Conservation (phyloP, 2,797 vertebrate genomes). For the Onychomys arenicola region DNA sequence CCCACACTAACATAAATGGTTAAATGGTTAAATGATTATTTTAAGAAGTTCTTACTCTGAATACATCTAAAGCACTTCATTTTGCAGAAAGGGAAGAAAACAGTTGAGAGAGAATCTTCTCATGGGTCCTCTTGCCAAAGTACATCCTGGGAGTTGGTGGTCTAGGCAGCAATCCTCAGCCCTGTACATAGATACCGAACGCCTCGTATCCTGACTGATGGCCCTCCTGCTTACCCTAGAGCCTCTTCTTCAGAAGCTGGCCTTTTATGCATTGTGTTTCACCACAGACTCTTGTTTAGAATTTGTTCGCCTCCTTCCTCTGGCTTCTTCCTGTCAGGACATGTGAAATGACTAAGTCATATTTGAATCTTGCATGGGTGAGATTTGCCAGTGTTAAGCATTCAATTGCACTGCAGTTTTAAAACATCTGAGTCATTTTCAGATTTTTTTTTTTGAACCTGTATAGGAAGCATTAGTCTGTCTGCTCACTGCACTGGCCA, state of each 20-base stretch:
- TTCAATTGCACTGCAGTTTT: not conserved
- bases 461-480: not conserved
- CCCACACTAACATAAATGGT: not conserved
- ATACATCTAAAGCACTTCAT: not conserved
- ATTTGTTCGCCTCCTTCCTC: constrained; percentile 19
- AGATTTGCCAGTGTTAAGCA: not conserved
- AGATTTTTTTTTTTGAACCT: not conserved
- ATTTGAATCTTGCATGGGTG: not conserved
- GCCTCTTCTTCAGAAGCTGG: constrained; percentile 10
- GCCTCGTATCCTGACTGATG: not conserved
- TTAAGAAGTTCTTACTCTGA: not conserved
- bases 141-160: not conserved
- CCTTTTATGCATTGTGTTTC: not conserved
- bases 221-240: not conserved
- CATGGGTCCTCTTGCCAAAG: not conserved
- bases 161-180: not conserved
- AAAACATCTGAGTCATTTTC: constrained; percentile 2
- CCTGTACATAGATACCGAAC: too few relatives aligned
- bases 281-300: not conserved
- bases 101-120: not conserved
- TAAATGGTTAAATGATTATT: not conserved
- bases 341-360: not conserved
- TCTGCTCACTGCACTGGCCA: not conserved
- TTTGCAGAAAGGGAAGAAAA: not conserved
- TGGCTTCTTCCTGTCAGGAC: constrained; percentile 32